These are phyloP conservation scores for Malurus leucopterus DNA, from an alignment of 2,797 vertebrate species.

Conservation along the genomic window DNA sequence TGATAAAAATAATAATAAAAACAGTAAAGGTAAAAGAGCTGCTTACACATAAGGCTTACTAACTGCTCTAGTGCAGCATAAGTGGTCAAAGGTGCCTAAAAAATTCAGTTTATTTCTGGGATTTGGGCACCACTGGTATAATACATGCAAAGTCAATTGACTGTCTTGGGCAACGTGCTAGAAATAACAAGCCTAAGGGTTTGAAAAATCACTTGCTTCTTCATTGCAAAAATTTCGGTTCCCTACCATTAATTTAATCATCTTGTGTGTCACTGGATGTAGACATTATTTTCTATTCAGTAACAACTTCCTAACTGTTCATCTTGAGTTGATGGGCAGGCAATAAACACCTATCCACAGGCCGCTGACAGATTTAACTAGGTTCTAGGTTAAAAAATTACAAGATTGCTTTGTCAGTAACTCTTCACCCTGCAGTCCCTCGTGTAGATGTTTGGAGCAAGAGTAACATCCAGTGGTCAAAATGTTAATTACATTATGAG, in stretches of 20 bases:
- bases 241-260: background rate
- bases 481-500: conserved; percentile 30
- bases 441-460: conserved; percentile 41
- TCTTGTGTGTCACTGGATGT: background rate
- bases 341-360: background rate
- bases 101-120: background rate
- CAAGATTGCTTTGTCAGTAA: background rate
- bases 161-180: background rate
- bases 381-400: background rate
- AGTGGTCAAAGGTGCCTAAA: background rate
- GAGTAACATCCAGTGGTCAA: conserved; percentile 49
- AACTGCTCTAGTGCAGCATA: background rate
- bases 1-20: background rate
- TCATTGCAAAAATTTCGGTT: background rate
- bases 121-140: background rate
- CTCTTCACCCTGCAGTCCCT: background rate
- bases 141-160: background rate
- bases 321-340: background rate
- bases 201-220: background rate
- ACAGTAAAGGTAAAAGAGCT: background rate
- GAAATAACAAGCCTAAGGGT: background rate
- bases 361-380: background rate
- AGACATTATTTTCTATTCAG: background rate
- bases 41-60: background rate
- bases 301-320: background rate